Evolutionary conservation across 2,888 invertebrate species (phyloP), one percentile per base, ranked within the genome.

Genomic region (Odontothrips loti): DNA sequence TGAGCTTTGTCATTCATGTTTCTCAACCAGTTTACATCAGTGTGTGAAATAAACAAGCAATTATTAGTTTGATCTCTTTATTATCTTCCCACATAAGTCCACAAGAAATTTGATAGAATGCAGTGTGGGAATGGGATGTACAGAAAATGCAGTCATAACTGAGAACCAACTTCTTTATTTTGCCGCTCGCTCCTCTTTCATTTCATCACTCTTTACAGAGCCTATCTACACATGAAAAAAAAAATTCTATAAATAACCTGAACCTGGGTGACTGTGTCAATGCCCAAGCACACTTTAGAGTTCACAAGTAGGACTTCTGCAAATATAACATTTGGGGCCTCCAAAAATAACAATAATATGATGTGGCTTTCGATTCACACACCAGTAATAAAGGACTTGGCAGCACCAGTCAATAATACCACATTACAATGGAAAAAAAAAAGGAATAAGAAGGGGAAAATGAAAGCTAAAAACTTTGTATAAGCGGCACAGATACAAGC

Each of bases 81-180:
- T 2, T 43, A 43, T 43, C n/a, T n/a, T n/a, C n/a, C n/a, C n/a
- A n/a, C n/a, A n/a, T n/a, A n/a, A n/a, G n/a, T n/a, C n/a, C n/a
- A n/a, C n/a, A n/a, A n/a, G n/a, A n/a, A n/a, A n/a, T n/a, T n/a
- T n/a, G n/a, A n/a, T 15, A 27, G 10, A 23, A 27, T 27, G 68
- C n/a, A 12, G 8, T 27, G 9, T 68, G 23, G 68, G 68, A 68
- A 9, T 27, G 12, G 68, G 9, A 11, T 27, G 68, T 27, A 27
- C 23, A 12, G 11, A 75, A 68, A 23, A 23, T 23, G n/a, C 12
- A 23, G 12, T 23, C 27, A 20, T 75, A 75, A 75, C 68, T 27
- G 23, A 75, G 68, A 75, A 75, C 68, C 68, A 75, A 75, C 68
- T 75, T 75, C 68, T 75, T 75, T 75, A 75, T 75, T 75, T 27